A percentile compares a stretch with the other conserved stretches of the same genome.
Evolutionary conservation across 2,888 invertebrate species (phyloP).

Genomic region (Sarcophaga carnaria): DNA sequence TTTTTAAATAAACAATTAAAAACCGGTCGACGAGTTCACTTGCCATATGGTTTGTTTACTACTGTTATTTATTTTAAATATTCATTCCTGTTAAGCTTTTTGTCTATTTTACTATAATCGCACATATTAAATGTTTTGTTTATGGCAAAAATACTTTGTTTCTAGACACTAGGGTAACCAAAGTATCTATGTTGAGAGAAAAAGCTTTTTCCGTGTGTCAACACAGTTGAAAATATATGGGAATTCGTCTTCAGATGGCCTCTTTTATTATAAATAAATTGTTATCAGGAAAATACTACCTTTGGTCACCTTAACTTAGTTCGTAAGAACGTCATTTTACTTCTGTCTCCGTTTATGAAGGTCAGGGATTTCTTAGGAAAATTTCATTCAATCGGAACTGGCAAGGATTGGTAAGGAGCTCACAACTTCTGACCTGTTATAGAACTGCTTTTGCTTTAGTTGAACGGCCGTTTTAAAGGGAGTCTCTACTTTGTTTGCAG

Average conservation of each 20-base stretch:
- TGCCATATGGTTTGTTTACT: not conserved
- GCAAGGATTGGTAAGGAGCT: too few species aligned
- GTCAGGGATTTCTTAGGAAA: too few species aligned
- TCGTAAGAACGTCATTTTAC: too few species aligned
- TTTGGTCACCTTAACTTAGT: too few species aligned
- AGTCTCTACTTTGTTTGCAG: too few species aligned
- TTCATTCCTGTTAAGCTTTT: not conserved
- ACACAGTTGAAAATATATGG: not conserved
- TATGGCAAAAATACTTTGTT: not conserved
- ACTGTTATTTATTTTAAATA: not conserved
- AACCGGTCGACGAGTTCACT: not conserved
- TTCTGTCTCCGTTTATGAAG: too few species aligned
- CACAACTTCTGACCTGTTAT: too few species aligned
- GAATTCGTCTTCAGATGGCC: not conserved
- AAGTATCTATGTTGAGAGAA: not conserved
- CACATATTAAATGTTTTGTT: slow-evolving; percentile 1
- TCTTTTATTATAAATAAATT: not conserved
- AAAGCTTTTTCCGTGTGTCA: not conserved
- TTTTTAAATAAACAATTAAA: not conserved
- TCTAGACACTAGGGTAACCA: not conserved
- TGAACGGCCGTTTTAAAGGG: too few species aligned
- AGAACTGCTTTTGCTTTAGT: too few species aligned
- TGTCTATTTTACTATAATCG: not conserved
- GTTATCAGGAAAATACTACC: too few species aligned
- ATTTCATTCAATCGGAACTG: too few species aligned